A percentile compares a stretch with the other conserved stretches of the same genome.
phyloP scores from a whole-genome alignment of 2,888 invertebrate species.

The Priocnemis perturbator region DNA sequence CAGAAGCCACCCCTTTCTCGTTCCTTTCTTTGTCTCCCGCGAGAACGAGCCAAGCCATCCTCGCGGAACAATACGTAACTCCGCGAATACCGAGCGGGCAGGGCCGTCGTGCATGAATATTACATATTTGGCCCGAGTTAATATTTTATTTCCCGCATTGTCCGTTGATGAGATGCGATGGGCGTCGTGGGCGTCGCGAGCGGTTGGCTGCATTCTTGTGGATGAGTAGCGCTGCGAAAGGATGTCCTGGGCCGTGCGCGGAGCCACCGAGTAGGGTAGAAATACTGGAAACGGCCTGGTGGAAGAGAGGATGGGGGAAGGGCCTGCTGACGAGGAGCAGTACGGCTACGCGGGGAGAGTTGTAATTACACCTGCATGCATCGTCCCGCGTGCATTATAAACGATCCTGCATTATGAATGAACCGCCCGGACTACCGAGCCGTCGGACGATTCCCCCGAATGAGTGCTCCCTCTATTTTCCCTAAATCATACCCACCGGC shows the following conservation, averaged over 20 bases:
- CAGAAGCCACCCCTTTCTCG: no score
- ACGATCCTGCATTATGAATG: slow-evolving; percentile 50
- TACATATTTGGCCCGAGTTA: slow-evolving; percentile 61
- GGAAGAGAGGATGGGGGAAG: background rate
- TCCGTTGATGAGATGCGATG: slow-evolving; percentile 62
- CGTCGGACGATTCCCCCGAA: background rate
- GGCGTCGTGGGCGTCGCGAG: slow-evolving; percentile 22
- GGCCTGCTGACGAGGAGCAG: background rate
- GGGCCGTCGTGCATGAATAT: slow-evolving; percentile 56
- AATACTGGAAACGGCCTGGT: slow-evolving; percentile 6
- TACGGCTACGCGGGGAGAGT: slow-evolving; percentile 17
- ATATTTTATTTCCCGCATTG: slow-evolving; percentile 63
- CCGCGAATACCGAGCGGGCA: background rate
- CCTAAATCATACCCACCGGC: background rate
- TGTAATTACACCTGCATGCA: slow-evolving; percentile 51
- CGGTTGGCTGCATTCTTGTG: no score
- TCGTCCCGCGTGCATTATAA: slow-evolving; percentile 48
- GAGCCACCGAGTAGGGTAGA: slow-evolving; percentile 18
- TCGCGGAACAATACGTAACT: no score
- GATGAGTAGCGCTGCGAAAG: slow-evolving; percentile 8
- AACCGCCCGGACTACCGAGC: slow-evolving; percentile 17
- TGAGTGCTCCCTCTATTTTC: background rate
- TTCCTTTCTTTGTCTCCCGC: no score
- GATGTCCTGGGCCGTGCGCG: slow-evolving; percentile 14
- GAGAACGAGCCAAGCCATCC: no score